Conservation (phyloP, 1,140 invertebrate species). For the Chionoecetes opilio region DNA sequence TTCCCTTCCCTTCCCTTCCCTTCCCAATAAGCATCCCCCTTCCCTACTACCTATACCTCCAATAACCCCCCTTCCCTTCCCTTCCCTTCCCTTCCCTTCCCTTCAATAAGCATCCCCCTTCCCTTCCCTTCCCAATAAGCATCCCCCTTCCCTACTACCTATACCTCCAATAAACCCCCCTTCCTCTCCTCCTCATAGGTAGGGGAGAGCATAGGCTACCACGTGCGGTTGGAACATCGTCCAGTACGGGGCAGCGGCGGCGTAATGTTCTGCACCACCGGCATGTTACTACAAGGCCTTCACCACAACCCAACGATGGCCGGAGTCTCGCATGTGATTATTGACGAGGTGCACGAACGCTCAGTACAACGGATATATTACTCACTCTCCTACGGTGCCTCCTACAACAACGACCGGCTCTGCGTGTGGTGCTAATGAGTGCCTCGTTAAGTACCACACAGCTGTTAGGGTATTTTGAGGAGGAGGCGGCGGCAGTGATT, state of each 20-base stretch:
- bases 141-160: too few relatives aligned
- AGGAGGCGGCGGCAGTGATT: slow-evolving; percentile 82
- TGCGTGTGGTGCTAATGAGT: slow-evolving; percentile 94
- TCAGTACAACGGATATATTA: slow-evolving; percentile 90
- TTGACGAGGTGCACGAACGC: slow-evolving; percentile 97
- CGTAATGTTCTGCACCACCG: slow-evolving; percentile 95
- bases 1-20: too few relatives aligned
- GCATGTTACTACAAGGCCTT: slow-evolving; percentile 92
- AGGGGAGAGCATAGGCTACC: slow-evolving; percentile 94
- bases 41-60: too few relatives aligned
- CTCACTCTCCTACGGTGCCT: slow-evolving; percentile 91
- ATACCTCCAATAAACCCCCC: neutral
- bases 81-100: too few relatives aligned
- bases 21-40: too few relatives aligned
- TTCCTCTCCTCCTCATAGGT: slow-evolving; percentile 83
- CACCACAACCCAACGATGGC: slow-evolving; percentile 89
- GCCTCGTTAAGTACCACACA: slow-evolving; percentile 90
- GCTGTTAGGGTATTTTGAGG: slow-evolving; percentile 91
- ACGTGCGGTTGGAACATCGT: slow-evolving; percentile 85
- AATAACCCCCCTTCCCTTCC: too few relatives aligned
- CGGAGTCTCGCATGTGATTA: slow-evolving; percentile 90
- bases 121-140: too few relatives aligned
- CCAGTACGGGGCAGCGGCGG: slow-evolving; percentile 52
- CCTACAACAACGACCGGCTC: slow-evolving; percentile 87
- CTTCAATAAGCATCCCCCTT: too few relatives aligned